phyloP scores from a whole-genome alignment of 2,888 invertebrate species.

The Homarus gammarus region DNA sequence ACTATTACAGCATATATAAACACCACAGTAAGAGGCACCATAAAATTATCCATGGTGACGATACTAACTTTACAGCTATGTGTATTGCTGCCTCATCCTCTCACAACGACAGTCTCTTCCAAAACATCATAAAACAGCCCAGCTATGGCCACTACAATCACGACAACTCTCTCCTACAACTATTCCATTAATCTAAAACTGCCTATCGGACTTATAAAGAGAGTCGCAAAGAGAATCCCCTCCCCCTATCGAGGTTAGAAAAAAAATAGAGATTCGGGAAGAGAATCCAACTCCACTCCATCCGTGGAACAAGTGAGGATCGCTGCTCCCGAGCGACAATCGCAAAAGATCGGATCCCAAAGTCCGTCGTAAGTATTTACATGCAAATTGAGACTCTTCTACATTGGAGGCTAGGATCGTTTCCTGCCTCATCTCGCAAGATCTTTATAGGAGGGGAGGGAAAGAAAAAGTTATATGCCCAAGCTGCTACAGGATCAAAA shows the following conservation, averaged over 20 bases:
- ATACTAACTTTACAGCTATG: too few relatives aligned
- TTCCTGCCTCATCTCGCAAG: conserved; percentile 1
- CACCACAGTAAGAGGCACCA: too few relatives aligned
- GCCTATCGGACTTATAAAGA: neutral
- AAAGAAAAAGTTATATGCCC: neutral
- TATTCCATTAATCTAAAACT: neutral
- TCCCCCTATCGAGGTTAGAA: neutral
- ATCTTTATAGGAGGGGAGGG: neutral
- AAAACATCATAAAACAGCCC: too few relatives aligned
- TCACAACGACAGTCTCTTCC: too few relatives aligned
- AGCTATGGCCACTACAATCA: too few relatives aligned
- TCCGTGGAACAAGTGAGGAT: neutral
- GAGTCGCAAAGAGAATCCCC: neutral
- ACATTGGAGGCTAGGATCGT: neutral
- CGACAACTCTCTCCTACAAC: neutral
- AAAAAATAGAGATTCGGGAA: too few relatives aligned
- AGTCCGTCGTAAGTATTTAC: neutral
- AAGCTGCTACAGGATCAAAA: neutral
- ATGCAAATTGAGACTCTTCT: neutral
- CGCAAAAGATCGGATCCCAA: conserved; percentile 1
- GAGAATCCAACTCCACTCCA: neutral
- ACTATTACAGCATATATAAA: too few relatives aligned
- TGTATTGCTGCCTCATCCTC: too few relatives aligned
- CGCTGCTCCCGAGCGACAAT: neutral
- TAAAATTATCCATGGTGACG: too few relatives aligned